These are phyloP conservation scores for Andricus curvator DNA, from an alignment of 2,888 invertebrate species.

Conservation along the genomic window DNA sequence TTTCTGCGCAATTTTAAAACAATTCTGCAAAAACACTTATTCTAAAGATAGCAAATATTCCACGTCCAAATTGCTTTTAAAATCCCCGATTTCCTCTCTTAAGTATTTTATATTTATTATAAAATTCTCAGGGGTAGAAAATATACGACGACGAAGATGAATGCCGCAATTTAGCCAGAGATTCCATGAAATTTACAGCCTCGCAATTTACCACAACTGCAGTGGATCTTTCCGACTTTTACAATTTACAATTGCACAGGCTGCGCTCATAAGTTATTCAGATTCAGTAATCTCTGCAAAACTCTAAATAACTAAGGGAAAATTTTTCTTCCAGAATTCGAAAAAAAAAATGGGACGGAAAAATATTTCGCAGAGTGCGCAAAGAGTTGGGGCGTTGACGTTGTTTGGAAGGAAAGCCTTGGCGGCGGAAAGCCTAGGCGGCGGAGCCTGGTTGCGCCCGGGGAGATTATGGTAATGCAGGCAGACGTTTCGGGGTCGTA, in stretches of 20 bases:
- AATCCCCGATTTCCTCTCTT: not conserved
- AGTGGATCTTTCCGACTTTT: slow-evolving; percentile 16
- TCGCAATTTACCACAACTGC: slow-evolving; percentile 18
- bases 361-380: not conserved
- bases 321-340: not conserved
- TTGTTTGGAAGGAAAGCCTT: slow-evolving; percentile 9
- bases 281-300: slow-evolving; percentile 13
- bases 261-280: slow-evolving; percentile 19
- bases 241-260: slow-evolving; percentile 28
- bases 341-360: not conserved
- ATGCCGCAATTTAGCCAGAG: slow-evolving; percentile 20
- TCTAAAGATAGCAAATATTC: not conserved
- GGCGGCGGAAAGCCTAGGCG: too few species aligned
- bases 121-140: slow-evolving; percentile 1
- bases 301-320: slow-evolving; percentile 28
- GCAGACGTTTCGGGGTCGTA: slow-evolving; percentile 74
- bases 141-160: slow-evolving; percentile 23
- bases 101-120: slow-evolving; percentile 25
- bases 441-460: slow-evolving; percentile 46
- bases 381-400: slow-evolving; percentile 34
- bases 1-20: too few species aligned
- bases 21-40: not conserved
- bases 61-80: not conserved
- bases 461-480: slow-evolving; percentile 73
- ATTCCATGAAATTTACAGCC: slow-evolving; percentile 15